A percentile compares a stretch with the other conserved stretches of the same genome.
Conservation (phyloP, 2,888 invertebrate genomes). For the Periphyllus acericola region DNA sequence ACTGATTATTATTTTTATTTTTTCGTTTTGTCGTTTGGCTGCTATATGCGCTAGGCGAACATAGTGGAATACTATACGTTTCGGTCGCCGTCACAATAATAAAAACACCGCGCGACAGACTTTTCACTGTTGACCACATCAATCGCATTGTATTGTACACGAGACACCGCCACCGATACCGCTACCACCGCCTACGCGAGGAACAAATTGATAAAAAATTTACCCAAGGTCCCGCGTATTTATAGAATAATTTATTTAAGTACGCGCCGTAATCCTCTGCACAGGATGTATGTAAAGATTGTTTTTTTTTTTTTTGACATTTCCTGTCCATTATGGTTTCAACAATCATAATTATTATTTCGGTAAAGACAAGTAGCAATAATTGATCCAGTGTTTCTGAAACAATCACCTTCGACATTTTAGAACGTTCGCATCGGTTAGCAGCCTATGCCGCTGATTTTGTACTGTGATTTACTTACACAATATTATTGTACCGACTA, state of each 20-base stretch:
- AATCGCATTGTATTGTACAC: slow-evolving; percentile 15
- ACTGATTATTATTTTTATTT: background rate
- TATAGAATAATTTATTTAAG: slow-evolving; percentile 52
- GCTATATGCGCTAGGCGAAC: background rate
- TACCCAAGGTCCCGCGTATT: slow-evolving; percentile 22
- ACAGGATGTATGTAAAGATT: slow-evolving; percentile 52
- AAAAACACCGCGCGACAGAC: background rate
- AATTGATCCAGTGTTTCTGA: background rate
- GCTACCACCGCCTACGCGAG: slow-evolving; percentile 1
- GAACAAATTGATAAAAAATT: slow-evolving; percentile 38
- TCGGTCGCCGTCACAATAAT: background rate
- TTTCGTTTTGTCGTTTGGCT: too few species aligned
- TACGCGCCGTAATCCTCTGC: slow-evolving; percentile 29
- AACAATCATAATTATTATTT: background rate
- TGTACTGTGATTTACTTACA: background rate
- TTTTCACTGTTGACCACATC: background rate
- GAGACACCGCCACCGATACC: background rate
- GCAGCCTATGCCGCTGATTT: background rate
- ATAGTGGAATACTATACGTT: background rate
- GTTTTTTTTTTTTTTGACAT: slow-evolving; percentile 45
- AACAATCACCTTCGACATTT: background rate
- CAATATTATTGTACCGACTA: background rate
- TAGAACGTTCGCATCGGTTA: background rate
- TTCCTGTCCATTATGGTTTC: slow-evolving; percentile 14
- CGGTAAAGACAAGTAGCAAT: background rate